Evolutionary conservation across 2,888 invertebrate genomes (phyloP), one percentile per base, ranked within the genome.

Genomic region (Ichneumoninae sp.): DNA sequence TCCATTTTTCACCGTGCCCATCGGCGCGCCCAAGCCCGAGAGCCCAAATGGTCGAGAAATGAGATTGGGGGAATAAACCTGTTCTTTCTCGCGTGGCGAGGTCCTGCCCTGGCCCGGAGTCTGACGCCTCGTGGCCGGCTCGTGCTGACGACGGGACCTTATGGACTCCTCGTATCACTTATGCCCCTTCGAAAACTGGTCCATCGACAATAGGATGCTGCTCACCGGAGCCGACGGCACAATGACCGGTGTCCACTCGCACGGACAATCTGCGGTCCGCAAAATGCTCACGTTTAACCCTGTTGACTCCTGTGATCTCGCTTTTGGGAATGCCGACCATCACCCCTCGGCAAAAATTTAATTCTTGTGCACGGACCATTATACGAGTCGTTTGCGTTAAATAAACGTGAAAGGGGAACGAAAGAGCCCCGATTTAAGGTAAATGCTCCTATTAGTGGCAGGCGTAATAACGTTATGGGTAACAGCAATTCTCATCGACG

Each of bases 171-270:
- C 57, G 13, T 26, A 26, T 57, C 57, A 62, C 54, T 70, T 69
- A 57, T n/a, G 72, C 68, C 78, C 78, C 26, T 22, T 26, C 40
- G 50, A 81, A 88, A 90, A 93, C 93, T 91, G 93, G 93, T 92
- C 92, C 93, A 91, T 86, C 83, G 10, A 84, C 82, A 84, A 84
- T 84, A 19, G 65, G 82, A 84, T 84, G 84, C 84, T 84, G 84
- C 50, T 65, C 71, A 52, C 3, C 26, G 57, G 54, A 77, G 76
- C 80, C 79, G 54, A 30, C n/a, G 65, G 74, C 77, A 89, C 88
- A 90, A 89, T 90, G 87, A 76, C 89, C 91, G 89, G 84, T 91
- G 92, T 92, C 93, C 92, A 90, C 89, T 91, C 88, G 82, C 2
- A 30, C 87, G 81, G 68, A 84, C 82, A 83, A 80, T 88, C 88